Evolutionary conservation across 37 sponge, comb jelly and placozoan genomes (phyloP).

Genomic region (Diacarnus erythraeanus): DNA sequence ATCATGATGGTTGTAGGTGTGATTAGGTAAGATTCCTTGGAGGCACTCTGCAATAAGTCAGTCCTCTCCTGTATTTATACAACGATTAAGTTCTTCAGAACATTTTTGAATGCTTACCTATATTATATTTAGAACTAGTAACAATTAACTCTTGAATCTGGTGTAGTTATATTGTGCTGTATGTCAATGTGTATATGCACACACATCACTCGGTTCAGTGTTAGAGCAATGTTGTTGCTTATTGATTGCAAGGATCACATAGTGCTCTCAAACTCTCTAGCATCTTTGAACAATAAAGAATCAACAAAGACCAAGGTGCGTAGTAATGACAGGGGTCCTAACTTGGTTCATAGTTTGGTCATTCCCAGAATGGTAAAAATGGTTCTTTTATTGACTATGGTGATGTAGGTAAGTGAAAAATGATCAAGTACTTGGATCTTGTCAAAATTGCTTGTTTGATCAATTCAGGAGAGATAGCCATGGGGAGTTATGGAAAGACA

Average conservation of each 20-base stretch:
- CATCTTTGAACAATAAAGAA: background rate
- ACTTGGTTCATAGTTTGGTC: no score
- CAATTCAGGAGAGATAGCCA: conserved; percentile 47
- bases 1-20: conserved; percentile 72
- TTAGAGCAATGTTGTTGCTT: conserved; percentile 86
- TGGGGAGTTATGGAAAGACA: conserved; percentile 66
- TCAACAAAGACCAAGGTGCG: background rate
- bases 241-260: conserved; percentile 89
- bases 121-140: background rate
- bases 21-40: conserved; percentile 60
- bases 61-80: background rate
- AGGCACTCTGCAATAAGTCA: background rate
- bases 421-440: no score
- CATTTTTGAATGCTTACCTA: background rate
- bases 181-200: background rate
- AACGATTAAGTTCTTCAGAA: background rate
- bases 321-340: no score
- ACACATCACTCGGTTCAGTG: conserved; percentile 74
- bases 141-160: background rate
- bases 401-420: conserved; percentile 72
- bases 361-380: background rate
- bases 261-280: conserved; percentile 16
- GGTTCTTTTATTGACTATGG: conserved; percentile 81
- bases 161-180: background rate
- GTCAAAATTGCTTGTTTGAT: no score